Evolutionary conservation across 1,140 invertebrate genomes (phyloP).

Genomic region (Trichonephila clavipes): DNA sequence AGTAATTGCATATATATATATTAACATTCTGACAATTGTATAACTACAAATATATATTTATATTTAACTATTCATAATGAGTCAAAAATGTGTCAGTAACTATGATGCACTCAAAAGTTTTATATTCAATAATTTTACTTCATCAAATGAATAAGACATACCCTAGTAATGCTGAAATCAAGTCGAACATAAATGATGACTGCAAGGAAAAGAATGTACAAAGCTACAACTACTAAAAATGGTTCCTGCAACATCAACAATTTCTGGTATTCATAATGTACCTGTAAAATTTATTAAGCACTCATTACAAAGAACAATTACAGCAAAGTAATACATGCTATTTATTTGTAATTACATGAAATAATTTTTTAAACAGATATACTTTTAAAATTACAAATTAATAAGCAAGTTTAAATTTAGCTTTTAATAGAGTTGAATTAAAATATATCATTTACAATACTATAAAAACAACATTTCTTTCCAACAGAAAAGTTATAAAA

Average conservation of each 20-base stretch:
- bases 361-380: too few relatives aligned
- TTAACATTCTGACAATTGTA: too few relatives aligned
- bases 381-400: neutral
- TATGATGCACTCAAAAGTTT: neutral
- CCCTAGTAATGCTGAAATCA: conserved; percentile 93
- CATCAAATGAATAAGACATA: conserved; percentile 12
- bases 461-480: too few relatives aligned
- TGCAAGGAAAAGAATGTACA: conserved; percentile 94
- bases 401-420: neutral
- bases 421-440: neutral
- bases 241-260: conserved; percentile 93
- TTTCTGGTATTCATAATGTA: conserved; percentile 94
- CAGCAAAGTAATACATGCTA: too few relatives aligned
- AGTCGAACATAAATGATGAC: conserved; percentile 97
- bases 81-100: neutral
- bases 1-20: too few relatives aligned
- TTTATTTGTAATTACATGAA: too few relatives aligned
- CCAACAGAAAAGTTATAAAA: too few relatives aligned
- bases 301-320: too few relatives aligned
- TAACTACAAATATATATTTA: too few relatives aligned
- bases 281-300: conserved; percentile 81
- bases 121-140: neutral
- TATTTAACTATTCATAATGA: too few relatives aligned
- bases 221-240: conserved; percentile 89
- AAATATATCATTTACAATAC: neutral